Evolutionary conservation across 1,140 invertebrate genomes (phyloP), one percentile per base, ranked within the genome.

Genomic region (Rhopalosiphum maidis): DNA sequence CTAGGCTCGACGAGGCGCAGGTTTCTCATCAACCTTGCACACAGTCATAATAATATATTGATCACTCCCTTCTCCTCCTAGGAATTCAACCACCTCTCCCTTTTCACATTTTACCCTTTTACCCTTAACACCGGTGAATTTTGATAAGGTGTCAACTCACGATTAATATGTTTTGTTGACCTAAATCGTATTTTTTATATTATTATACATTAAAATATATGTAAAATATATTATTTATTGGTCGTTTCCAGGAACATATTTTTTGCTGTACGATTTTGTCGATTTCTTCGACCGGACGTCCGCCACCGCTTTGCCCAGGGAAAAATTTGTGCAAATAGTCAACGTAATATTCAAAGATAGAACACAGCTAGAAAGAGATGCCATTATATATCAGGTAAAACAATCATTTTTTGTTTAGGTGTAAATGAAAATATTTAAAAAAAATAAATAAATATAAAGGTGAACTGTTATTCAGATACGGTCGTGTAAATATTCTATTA

Each of bases 211-310:
- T 86, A 86, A 41, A 37, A 7, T 83, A 7, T 83, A 83, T 41
- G 43, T 5, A 41, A 41, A 83, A 41, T 85, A 41, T 83, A 83
- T 41, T 25, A 43, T 43, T 86, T 41, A 15, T 86, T 51, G 11
- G 23, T 86, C 11, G 7, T 95, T 94, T 96, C 55, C 97, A 98
- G 98, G 98, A 94, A 98, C 98, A 5, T 98, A 98, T 95, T 98
- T 98, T 95, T 96, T 98, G 94, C 96, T 98, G 54, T 98, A 98
- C 96, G 98, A 98, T 95, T 98, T 98, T 95, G 97, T 98, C 94
- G 97, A 98, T 95, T 97, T 97, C 95, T 98, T 98, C 94, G 97
- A 98, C 95, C 98, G 98, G 95, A 97, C 98, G 95, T 96, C 97
- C 55, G 96, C 97, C 3, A 98, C 97, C 95, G 97, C 97, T 94